A percentile compares a stretch with the other conserved stretches of the same genome.
These are phyloP conservation scores for Falcunculus frontatus DNA, from an alignment of 2,113 vertebrate species.

Conservation along the genomic window DNA sequence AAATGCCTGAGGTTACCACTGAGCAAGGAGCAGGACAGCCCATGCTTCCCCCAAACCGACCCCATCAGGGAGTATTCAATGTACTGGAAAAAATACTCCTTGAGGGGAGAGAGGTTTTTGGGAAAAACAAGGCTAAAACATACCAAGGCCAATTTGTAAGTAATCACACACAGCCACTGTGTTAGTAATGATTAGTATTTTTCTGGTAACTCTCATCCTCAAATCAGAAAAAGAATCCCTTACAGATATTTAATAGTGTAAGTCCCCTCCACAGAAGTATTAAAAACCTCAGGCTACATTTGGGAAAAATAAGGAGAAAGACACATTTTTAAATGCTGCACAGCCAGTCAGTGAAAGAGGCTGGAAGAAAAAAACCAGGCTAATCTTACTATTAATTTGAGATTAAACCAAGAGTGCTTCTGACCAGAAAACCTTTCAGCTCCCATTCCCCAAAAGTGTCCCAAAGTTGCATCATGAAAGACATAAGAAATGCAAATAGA, in stretches of 20 bases:
- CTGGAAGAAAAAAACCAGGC: neutral
- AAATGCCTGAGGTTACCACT: neutral
- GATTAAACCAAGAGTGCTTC: neutral
- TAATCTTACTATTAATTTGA: neutral
- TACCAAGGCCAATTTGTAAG: neutral
- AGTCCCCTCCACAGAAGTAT: neutral
- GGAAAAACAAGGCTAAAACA: neutral
- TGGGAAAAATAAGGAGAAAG: neutral
- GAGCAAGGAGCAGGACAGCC: neutral
- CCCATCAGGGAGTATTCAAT: accelerated
- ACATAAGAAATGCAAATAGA: neutral
- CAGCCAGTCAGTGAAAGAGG: neutral
- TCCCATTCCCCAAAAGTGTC: neutral
- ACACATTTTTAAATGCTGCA: neutral
- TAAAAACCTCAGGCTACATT: neutral
- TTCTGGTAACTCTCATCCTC: neutral
- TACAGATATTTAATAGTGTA: neutral
- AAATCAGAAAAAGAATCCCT: neutral
- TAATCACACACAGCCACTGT: neutral
- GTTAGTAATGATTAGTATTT: constrained; percentile 22
- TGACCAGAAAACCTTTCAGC: neutral
- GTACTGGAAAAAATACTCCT: neutral
- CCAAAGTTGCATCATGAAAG: neutral
- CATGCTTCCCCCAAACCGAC: neutral
- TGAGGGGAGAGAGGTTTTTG: neutral